phyloP scores from a whole-genome alignment of 2,113 vertebrate species.

The Silurus meridionalis region DNA sequence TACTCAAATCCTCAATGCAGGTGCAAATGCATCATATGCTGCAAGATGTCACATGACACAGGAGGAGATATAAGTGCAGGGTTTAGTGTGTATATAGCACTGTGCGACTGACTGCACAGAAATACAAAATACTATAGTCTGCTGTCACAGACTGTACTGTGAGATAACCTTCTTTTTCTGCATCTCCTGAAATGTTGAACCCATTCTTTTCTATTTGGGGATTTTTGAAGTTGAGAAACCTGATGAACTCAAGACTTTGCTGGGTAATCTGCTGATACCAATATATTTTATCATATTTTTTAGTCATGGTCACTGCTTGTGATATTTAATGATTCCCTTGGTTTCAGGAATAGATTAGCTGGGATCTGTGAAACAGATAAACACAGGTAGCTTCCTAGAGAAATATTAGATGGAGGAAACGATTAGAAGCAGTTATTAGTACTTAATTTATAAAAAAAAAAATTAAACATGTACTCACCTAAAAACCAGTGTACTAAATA shows the following conservation, averaged over 20 bases:
- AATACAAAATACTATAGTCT: conserved; percentile 40
- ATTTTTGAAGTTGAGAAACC: conserved; percentile 38
- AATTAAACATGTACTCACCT: no score
- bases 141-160: conserved; percentile 18
- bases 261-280: conserved; percentile 46
- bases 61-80: conserved; percentile 28
- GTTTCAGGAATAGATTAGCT: no score
- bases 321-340: neutral
- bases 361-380: no score
- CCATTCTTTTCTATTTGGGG: neutral
- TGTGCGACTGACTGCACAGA: conserved; percentile 49
- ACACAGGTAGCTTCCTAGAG: no score
- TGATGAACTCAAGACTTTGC: conserved; percentile 28
- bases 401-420: no score
- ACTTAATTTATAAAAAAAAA: neutral
- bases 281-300: conserved; percentile 46
- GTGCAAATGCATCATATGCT: conserved; percentile 20
- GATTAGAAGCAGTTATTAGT: no score
- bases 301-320: conserved; percentile 28
- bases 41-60: conserved; percentile 1
- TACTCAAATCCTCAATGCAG: neutral
- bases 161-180: conserved; percentile 43
- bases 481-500: no score
- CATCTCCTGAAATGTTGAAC: conserved; percentile 44
- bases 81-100: neutral